Percentiles rank a stretch among this genome's conserved stretches.
Conservation (phyloP, 2,888 invertebrate genomes). For the Leptinotarsa juncta region DNA sequence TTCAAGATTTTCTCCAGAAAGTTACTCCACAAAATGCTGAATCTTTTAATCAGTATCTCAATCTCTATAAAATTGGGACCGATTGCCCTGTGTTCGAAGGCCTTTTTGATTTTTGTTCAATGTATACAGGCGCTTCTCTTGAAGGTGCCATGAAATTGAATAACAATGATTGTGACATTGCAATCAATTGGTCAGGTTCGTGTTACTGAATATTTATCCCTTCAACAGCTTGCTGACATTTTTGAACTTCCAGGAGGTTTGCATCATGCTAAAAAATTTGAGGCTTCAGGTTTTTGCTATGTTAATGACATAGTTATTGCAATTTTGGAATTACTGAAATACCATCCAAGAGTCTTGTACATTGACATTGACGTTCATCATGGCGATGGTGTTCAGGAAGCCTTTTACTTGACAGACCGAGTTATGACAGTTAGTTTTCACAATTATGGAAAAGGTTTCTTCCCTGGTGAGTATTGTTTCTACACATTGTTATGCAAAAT, state of each 20-base stretch:
- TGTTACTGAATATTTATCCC: slow-evolving; percentile 4
- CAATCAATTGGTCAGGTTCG: slow-evolving; percentile 94
- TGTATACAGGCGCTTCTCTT: slow-evolving; percentile 98
- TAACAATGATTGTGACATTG: slow-evolving; percentile 95
- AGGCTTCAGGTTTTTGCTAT: slow-evolving; percentile 99
- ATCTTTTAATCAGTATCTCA: slow-evolving; percentile 90
- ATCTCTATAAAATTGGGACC: slow-evolving; percentile 97
- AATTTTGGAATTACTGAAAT: slow-evolving; percentile 93
- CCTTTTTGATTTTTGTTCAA: slow-evolving; percentile 96
- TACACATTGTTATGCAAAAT: no score
- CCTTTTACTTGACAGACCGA: slow-evolving; percentile 95
- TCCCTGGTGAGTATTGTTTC: slow-evolving; percentile 76
- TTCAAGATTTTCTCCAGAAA: slow-evolving; percentile 86
- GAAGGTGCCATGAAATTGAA: slow-evolving; percentile 97
- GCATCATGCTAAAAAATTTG: slow-evolving; percentile 99
- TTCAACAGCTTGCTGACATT: neutral
- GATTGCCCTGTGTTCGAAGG: slow-evolving; percentile 97
- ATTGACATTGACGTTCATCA: slow-evolving; percentile 99
- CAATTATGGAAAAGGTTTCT: slow-evolving; percentile 97
- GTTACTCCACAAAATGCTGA: slow-evolving; percentile 97
- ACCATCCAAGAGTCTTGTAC: slow-evolving; percentile 93
- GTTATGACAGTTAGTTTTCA: slow-evolving; percentile 99
- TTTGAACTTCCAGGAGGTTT: slow-evolving; percentile 68
- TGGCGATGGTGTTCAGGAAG: slow-evolving; percentile 96
- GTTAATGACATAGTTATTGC: slow-evolving; percentile 99